phyloP scores from a whole-genome alignment of 1,140 invertebrate genomes.

The silkworm (Bombyx mori) region ASM3026992v2 NC_085107.1:2741501-2742000 shows the following conservation, averaged over 20 bases:
- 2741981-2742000: too few relatives aligned
- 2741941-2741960: too few relatives aligned
- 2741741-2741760: constrained; percentile 88
- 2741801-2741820: too few relatives aligned
- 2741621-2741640: constrained; percentile 34
- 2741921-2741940: too few relatives aligned
- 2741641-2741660: constrained; percentile 78
- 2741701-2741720: constrained; percentile 81
- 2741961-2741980: too few relatives aligned
- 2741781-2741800: constrained; percentile 76
- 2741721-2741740: constrained; percentile 84
- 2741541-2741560: constrained; percentile 41
- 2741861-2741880: neutral
- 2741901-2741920: too few relatives aligned
- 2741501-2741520: too few relatives aligned
- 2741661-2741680: constrained; percentile 74
- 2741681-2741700: constrained; percentile 75
- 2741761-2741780: constrained; percentile 89
- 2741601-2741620: constrained; percentile 37
- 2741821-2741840: neutral
- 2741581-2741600: constrained; percentile 56
- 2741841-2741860: neutral
- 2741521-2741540: too few relatives aligned
- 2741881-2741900: too few relatives aligned
- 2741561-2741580: constrained; percentile 50